Conservation (phyloP, 2,888 invertebrate species). For the Drosophila kokeensis region DNA sequence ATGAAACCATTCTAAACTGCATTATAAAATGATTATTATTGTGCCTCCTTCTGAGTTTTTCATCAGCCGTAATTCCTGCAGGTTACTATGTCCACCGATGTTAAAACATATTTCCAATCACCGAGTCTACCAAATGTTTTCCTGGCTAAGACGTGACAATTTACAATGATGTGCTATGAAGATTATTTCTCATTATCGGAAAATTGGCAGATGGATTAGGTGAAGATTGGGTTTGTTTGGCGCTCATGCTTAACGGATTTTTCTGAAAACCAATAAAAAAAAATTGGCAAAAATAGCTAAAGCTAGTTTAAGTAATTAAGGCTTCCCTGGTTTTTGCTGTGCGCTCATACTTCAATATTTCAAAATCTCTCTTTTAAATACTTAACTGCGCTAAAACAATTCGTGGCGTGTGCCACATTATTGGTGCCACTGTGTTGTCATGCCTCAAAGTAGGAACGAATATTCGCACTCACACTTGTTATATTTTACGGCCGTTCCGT, state of each 20-base stretch:
- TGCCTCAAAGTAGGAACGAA: slow-evolving; percentile 1
- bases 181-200: neutral
- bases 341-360: neutral
- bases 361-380: neutral
- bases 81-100: neutral
- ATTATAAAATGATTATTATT: neutral
- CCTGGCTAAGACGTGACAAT: neutral
- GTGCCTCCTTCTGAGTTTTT: neutral
- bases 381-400: neutral
- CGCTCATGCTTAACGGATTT: neutral
- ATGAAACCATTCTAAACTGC: no score
- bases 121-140: neutral
- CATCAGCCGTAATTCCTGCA: neutral
- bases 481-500: slow-evolving; percentile 36
- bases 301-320: neutral
- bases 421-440: slow-evolving; percentile 20
- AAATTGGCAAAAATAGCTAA: neutral
- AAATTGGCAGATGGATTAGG: neutral
- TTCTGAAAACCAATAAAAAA: neutral
- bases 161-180: neutral
- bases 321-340: neutral
- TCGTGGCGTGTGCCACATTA: slow-evolving; percentile 4
- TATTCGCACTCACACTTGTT: neutral
- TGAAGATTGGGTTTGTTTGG: neutral
- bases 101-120: neutral